Conservation (phyloP, 2,888 invertebrate species). For the Acanthosepion pharaonis region DNA sequence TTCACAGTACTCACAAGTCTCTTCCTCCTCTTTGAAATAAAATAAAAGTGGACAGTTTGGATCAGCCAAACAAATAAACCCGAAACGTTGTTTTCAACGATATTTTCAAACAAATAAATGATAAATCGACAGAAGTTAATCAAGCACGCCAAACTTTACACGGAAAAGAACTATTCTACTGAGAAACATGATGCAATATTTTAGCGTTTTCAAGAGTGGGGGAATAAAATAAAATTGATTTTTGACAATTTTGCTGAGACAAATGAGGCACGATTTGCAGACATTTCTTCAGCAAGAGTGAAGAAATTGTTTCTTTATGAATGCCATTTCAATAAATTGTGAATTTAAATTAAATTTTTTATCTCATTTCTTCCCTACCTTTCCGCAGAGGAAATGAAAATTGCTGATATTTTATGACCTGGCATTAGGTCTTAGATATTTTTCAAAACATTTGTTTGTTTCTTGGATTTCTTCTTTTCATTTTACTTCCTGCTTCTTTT, state of each 20-base stretch:
- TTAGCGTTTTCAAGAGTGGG: not conserved
- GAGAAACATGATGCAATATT: not conserved
- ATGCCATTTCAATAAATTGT: slow-evolving; percentile 33
- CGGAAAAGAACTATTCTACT: not conserved
- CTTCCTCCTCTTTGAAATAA: not conserved
- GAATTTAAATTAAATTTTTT: slow-evolving; percentile 17
- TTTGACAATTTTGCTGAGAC: not conserved
- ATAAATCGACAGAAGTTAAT: not conserved
- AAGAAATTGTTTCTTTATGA: slow-evolving; percentile 24
- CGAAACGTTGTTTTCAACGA: not conserved
- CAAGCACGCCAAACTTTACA: not conserved
- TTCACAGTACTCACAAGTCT: not conserved
- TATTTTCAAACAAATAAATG: slow-evolving; percentile 15
- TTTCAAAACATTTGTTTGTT: not conserved
- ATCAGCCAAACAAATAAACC: not conserved
- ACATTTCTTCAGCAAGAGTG: not conserved
- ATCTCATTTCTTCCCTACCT: too few relatives aligned
- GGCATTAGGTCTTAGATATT: not conserved
- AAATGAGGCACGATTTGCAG: not conserved
- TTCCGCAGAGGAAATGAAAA: not conserved
- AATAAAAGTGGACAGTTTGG: too few relatives aligned
- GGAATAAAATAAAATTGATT: not conserved
- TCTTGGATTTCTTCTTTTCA: not conserved
- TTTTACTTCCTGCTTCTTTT: not conserved
- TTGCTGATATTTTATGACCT: not conserved